Conservation (phyloP, 2,888 invertebrate genomes). For the Syrista parreyssii region DNA sequence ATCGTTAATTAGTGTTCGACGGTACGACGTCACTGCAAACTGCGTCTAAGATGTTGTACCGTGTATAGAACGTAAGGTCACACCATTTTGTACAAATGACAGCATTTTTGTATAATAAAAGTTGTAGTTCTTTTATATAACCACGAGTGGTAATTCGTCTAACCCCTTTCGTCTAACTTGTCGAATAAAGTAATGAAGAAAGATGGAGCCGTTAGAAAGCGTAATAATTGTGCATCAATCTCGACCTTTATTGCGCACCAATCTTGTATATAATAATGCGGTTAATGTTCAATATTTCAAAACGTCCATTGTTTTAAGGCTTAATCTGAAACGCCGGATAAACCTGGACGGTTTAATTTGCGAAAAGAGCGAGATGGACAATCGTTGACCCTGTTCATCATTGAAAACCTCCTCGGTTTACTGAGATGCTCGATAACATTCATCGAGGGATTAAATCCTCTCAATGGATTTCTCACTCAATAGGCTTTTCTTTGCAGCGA, state of each 20-base stretch:
- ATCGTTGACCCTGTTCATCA: neutral
- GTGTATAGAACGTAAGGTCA: constrained; percentile 26
- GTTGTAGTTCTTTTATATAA: constrained; percentile 35
- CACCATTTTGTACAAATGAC: constrained; percentile 53
- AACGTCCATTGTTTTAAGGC: neutral
- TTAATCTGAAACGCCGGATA: neutral
- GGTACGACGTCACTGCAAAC: neutral
- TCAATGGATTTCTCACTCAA: neutral
- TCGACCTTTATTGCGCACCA: neutral
- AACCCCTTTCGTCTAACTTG: neutral
- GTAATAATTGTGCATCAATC: neutral
- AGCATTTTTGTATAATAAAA: constrained; percentile 52
- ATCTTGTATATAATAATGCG: neutral
- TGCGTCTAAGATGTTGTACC: neutral
- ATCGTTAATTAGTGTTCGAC: constrained; percentile 3
- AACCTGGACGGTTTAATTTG: neutral
- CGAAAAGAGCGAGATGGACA: neutral
- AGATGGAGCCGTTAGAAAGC: neutral
- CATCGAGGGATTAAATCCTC: neutral
- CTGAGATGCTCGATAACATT: neutral
- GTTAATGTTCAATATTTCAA: too few species aligned
- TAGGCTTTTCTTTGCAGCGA: too few species aligned
- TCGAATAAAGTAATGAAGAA: neutral
- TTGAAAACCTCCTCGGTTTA: neutral
- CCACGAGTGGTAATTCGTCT: neutral